Conservation (phyloP, 2,113 vertebrate genomes). For the Microtus montanus region DNA sequence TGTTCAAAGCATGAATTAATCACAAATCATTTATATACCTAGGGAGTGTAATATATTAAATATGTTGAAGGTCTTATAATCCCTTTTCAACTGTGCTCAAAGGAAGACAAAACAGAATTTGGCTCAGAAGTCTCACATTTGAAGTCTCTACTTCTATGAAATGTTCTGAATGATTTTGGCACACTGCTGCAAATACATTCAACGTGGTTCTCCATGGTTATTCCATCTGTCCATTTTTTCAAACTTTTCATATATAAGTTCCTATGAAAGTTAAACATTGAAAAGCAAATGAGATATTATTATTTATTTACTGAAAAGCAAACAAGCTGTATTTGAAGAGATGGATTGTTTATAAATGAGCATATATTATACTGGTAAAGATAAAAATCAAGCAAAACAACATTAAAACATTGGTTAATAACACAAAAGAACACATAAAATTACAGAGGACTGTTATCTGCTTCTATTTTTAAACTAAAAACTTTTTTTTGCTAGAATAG, state of each 20-base stretch:
- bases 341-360: background rate
- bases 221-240: background rate
- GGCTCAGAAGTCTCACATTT: background rate
- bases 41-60: background rate
- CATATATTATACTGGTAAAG: background rate
- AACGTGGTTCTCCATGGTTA: background rate
- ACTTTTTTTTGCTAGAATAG: background rate
- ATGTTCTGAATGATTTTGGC: background rate
- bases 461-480: slow-evolving; percentile 61
- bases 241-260: background rate
- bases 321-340: background rate
- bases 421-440: background rate
- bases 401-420: background rate
- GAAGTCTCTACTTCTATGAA: background rate
- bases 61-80: background rate
- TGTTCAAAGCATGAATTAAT: background rate
- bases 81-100: background rate
- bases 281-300: background rate
- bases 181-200: background rate
- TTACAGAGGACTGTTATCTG: background rate
- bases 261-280: background rate
- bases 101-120: background rate
- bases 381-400: background rate
- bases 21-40: background rate
- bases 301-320: background rate